These are phyloP conservation scores for Amphimallon solstitiale DNA, from an alignment of 2,888 invertebrate genomes.

Conservation along the genomic window DNA sequence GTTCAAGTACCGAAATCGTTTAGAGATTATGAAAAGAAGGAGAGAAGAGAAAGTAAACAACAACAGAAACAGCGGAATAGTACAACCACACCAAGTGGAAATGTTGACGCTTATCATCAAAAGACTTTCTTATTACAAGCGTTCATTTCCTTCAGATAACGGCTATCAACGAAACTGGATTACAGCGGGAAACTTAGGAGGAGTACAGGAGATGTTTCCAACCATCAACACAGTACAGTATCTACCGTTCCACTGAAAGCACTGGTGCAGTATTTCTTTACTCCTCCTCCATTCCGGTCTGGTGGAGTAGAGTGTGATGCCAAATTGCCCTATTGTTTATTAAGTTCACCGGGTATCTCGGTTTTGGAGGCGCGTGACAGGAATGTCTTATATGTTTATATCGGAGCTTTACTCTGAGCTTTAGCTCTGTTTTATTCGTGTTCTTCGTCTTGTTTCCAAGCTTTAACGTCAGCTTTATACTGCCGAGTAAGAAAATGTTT, in stretches of 20 bases:
- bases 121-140: conserved; percentile 35
- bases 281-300: conserved; percentile 26
- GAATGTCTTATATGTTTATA: conserved; percentile 44
- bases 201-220: conserved; percentile 41
- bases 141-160: conserved; percentile 43
- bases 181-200: conserved; percentile 40
- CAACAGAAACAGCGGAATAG: background rate
- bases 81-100: conserved; percentile 15
- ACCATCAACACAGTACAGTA: conserved; percentile 33
- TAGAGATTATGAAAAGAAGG: conserved; percentile 1
- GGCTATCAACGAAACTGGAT: conserved; percentile 47
- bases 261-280: conserved; percentile 14
- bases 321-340: conserved; percentile 49
- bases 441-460: conserved; percentile 23
- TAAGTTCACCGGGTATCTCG: conserved; percentile 47
- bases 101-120: conserved; percentile 36
- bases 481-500: conserved; percentile 23
- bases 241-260: conserved; percentile 23
- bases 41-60: background rate
- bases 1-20: background rate
- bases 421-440: conserved; percentile 33
- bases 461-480: conserved; percentile 31
- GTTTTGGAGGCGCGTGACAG: conserved; percentile 47
- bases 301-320: conserved; percentile 35
- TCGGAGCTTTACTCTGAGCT: conserved; percentile 31